Base-by-base conservation (phyloP, 2,888 invertebrate genomes). In the Aradus depressus region DNA sequence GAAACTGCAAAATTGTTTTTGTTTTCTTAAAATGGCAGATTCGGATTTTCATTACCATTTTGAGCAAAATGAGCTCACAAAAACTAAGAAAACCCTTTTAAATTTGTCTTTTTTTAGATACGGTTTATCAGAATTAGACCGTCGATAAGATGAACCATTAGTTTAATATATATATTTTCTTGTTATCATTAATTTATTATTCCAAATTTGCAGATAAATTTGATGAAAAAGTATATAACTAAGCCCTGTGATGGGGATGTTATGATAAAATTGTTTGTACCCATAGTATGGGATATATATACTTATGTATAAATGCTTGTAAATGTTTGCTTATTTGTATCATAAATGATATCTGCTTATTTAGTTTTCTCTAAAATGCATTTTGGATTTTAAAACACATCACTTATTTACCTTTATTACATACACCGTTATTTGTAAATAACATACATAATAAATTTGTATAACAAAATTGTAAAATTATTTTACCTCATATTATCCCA, bases 401-500 rank as follows among this genome's bases (percentile, higher is more conserved):
- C 54, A 42, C n/a, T n/a, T n/a, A n/a, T 51, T 44, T 50, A 52
- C 49, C 49, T 50, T 55, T 52, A 55, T 52, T 49, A 55, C 28
- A 49, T 26, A 50, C 42, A 44, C n/a, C n/a, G n/a, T 54, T 58
- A 52, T 52, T 56, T 56, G 56, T 57, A 57, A 58, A 57, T 56
- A 58, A 53, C 55, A 51, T n/a, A n/a, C n/a, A n/a, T 53, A 58
- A 53, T 56, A 55, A 58, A 58, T 58, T 58, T 58, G 55, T 58
- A 58, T 55, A 57, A 41, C 50, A 52, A 48, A 38, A 25, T 51
- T 18, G 31, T 26, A 21, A n/a, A 31, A 16, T 47, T 39, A 16
- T 39, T n/a, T 32, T 28, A 39, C 49, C 49, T 32, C 10, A 19
- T 26, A 12, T 21, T 21, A 31, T 16, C 8, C 12, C 18, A 18